A percentile compares a stretch with the other conserved stretches of the same genome.
Conservation (phyloP, 1,140 invertebrate species). For the Popillia japonica region DNA sequence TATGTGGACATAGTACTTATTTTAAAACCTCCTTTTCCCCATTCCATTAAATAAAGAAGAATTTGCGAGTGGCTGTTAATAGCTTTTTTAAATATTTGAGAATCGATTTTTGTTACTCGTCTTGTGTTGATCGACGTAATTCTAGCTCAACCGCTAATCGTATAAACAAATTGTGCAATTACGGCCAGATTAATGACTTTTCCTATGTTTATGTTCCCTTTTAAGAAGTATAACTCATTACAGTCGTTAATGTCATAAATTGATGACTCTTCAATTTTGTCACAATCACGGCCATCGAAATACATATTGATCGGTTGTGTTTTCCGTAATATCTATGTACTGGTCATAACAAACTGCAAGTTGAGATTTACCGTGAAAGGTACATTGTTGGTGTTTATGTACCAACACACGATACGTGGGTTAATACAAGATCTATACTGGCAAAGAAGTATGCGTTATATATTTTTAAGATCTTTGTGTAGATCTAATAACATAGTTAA, state of each 20-base stretch:
- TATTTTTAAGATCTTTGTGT: too few species aligned
- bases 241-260: constrained; percentile 9
- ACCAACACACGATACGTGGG: too few species aligned
- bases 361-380: too few species aligned
- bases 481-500: too few species aligned
- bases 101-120: background rate
- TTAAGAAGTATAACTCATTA: constrained; percentile 25
- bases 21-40: background rate
- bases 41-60: constrained; percentile 13
- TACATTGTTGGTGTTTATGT: too few species aligned
- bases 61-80: constrained; percentile 14
- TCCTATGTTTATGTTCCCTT: constrained; percentile 26
- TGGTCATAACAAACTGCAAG: too few species aligned
- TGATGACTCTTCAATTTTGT: constrained; percentile 17
- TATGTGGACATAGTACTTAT: background rate
- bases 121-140: constrained; percentile 13
- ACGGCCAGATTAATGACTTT: constrained; percentile 16
- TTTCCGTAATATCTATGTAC: too few species aligned
- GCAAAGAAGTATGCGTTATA: too few species aligned
- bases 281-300: background rate
- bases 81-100: constrained; percentile 24
- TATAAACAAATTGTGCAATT: constrained; percentile 27
- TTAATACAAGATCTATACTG: too few species aligned
- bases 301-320: background rate
- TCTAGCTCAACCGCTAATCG: background rate